phyloP scores from a whole-genome alignment of 2,888 invertebrate species.

The Coelinius sp. region DNA sequence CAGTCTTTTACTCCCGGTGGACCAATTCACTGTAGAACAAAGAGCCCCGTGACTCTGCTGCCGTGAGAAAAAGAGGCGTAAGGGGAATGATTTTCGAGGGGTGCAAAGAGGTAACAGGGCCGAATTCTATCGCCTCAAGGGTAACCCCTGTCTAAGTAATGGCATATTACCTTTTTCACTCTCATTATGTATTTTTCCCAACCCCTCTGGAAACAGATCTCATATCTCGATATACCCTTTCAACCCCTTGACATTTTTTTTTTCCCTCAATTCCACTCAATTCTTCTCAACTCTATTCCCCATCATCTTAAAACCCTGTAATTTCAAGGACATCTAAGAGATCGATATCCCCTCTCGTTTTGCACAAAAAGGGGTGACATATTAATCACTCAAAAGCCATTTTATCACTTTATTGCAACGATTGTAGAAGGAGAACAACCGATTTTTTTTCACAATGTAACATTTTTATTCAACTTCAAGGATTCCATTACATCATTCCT shows the following conservation, averaged over 20 bases:
- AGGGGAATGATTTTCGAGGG: not conserved
- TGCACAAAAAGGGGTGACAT: no score
- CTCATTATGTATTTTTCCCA: constrained; percentile 31
- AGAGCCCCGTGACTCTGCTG: constrained; percentile 24
- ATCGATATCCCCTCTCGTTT: not conserved
- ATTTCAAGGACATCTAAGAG: not conserved
- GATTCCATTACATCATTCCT: not conserved
- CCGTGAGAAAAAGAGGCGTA: constrained; percentile 38
- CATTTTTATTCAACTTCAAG: not conserved
- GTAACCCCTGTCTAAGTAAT: constrained; percentile 15
- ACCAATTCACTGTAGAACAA: constrained; percentile 40
- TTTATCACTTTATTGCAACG: not conserved
- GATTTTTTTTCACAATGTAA: not conserved
- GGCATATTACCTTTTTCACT: constrained; percentile 26
- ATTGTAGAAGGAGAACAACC: not conserved
- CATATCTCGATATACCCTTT: constrained; percentile 24
- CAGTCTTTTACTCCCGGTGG: constrained; percentile 28
- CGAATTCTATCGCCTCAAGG: constrained; percentile 17
- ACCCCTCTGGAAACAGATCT: constrained; percentile 20
- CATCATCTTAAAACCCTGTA: not conserved
- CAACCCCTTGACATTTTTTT: constrained; percentile 13
- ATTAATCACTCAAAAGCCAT: not conserved
- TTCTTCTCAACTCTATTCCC: not conserved
- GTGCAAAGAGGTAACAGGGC: constrained; percentile 13
- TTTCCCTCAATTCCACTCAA: constrained; percentile 1